These are phyloP conservation scores for Sturnus vulgaris DNA, from an alignment of 2,113 vertebrate species.

Conservation along the genomic window DNA sequence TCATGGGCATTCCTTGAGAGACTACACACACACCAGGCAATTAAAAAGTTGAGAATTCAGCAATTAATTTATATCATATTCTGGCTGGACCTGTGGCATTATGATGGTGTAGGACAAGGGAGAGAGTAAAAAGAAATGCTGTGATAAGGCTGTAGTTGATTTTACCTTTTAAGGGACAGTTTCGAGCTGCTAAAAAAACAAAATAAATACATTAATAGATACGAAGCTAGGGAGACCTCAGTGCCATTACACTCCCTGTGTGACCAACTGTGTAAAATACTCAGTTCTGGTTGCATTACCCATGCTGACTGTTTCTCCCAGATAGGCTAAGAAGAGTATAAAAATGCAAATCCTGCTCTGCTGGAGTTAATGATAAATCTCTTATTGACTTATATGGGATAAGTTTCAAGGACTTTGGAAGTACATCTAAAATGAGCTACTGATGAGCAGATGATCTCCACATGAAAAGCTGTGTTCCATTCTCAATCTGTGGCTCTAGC, in stretches of 20 bases:
- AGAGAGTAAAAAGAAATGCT: not conserved
- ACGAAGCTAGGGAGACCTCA: not conserved
- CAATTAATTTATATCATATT: not conserved
- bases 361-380: conserved; percentile 20
- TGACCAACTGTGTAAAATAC: not conserved
- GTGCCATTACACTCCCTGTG: not conserved
- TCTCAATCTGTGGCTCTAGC: not conserved
- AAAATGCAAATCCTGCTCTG: not conserved
- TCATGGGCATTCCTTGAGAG: not conserved
- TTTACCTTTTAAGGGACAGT: not conserved
- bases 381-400: not conserved
- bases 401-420: not conserved
- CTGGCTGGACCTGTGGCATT: not conserved
- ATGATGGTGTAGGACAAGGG: not conserved
- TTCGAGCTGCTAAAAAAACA: not conserved
- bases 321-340: not conserved
- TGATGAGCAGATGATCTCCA: not conserved
- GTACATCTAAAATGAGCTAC: not conserved
- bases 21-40: not conserved
- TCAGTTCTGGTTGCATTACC: not conserved
- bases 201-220: not conserved
- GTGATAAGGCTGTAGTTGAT: not conserved
- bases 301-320: not conserved
- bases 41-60: not conserved
- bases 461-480: not conserved